Evolutionary conservation across 35 echinoderm and acorn worm genomes (phyloP).

Genomic region (Apostichopus parvimensis): DNA sequence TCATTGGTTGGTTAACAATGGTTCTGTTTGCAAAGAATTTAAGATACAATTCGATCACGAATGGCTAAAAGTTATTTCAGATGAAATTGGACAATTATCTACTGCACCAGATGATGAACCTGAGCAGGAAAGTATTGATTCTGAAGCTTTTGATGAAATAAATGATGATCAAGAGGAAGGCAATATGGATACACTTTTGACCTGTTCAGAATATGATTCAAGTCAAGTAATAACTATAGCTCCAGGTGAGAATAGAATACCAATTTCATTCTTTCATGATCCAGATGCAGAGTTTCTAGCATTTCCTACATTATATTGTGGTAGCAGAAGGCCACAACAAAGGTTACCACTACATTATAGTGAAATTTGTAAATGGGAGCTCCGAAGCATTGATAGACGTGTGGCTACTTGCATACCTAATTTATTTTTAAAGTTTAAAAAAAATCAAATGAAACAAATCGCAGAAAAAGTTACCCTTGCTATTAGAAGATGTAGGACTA

Average conservation of each 20-base stretch:
- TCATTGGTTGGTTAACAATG: background rate
- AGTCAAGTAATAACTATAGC: slow-evolving; percentile 7
- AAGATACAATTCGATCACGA: slow-evolving; percentile 4
- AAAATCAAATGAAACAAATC: no score
- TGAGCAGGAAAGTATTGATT: no score
- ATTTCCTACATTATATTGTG: slow-evolving; percentile 51
- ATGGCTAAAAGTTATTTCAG: slow-evolving; percentile 14
- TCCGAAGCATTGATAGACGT: background rate
- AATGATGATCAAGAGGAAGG: no score
- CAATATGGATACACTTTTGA: no score
- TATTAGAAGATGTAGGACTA: no score
- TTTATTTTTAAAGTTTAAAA: no score
- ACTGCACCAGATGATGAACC: no score
- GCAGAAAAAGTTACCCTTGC: no score
- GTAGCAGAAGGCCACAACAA: background rate
- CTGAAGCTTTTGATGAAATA: no score
- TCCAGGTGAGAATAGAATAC: slow-evolving; percentile 32
- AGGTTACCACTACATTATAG: background rate
- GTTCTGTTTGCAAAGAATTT: background rate
- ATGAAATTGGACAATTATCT: background rate
- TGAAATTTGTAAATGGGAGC: slow-evolving; percentile 17
- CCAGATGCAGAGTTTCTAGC: slow-evolving; percentile 49
- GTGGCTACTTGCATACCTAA: slow-evolving; percentile 1
- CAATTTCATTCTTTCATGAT: slow-evolving; percentile 37
- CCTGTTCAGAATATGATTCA: slow-evolving; percentile 10